Evolutionary conservation across 2,888 invertebrate genomes (phyloP), one percentile per base, ranked within the genome.

Genomic region (Dione vanillae): DNA sequence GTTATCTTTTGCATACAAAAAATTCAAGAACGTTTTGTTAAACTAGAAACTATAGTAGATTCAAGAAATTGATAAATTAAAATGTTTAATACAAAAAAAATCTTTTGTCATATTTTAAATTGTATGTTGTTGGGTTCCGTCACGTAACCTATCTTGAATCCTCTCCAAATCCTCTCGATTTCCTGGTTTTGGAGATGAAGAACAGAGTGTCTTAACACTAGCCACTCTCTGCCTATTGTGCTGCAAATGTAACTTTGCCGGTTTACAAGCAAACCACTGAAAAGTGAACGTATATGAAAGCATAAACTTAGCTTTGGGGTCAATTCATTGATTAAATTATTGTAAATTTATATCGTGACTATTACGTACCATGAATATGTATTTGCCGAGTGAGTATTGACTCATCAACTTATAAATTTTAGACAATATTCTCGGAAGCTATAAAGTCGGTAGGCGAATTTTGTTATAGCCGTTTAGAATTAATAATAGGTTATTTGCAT

Each of bases 371-470:
- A 45, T n/a, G 6, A 61, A 27, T 61, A 61, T 8, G n/a, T 45
- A 61, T 20, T 41, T 45, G 35, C 37, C 27, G 16, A 45, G 37
- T 47, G 47, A 49, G 40, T 56, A 62, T 41, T 62, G 47, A 71
- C 20, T 67, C 70, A 66, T 66, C 65, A 43, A 64, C 43, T 43
- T 14, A 52, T 67, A 67, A 20, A 59, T 70, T 19, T 59, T 68
- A 59, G 52, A 61, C 49, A 49, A 41, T 47, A 43, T 71, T 65
- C 68, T 65, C 14, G 27, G 68, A 68, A 68, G 65, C 51, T 49
- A 59, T 67, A 43, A 67, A 64, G 16, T 37, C 61, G 49, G 68
- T 69, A 62, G 54, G 65, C 54, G 59, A 69, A 71, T 72, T 67
- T 40, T 54, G 43, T 72, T 65, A 59, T 49, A 45, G 52, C 35